Evolutionary conservation across 2,888 invertebrate genomes (phyloP), one percentile per base, ranked within the genome.

Genomic region (Lithophane semibrunnea): DNA sequence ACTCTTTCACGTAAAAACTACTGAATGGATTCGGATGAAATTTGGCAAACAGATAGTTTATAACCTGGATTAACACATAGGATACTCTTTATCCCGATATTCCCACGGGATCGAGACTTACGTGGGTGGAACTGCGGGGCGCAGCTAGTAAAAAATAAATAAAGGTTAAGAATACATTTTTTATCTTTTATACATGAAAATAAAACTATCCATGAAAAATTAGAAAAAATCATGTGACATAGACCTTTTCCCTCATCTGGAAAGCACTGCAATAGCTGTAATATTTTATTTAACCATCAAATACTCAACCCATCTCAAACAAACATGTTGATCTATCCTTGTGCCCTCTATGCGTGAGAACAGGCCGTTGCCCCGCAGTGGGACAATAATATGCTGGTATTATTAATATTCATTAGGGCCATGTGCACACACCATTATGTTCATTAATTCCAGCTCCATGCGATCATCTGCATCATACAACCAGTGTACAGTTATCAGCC

Each of bases 401-500:
- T 13, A 13, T 47, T 47, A 16, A 49, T 49, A 16, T 13, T 49
- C 13, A 16, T 49, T 49, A 16, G 49, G 16, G 49, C 49, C 49
- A 49, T 49, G 24, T n/a, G 49, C 58, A 75, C 66, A 42, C n/a
- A 49, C 49, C 47, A 65, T 60, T 47, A 42, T 65, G 21, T 29
- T 49, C 65, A 52, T 76, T 77, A 0, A 77, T 76, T 76, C 10
- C 77, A 77, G 67, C 77, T 52, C 44, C 58, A 18, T 44, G 54
- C 12, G n/a, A 47, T 24, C 37, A 76, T 44, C 44, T n/a, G 29
- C 73, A 73, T 44, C 42, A 4, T 42, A 29, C 29, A 5, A 10
- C n/a, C 10, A 47, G 77, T 77, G 77, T 54, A 24, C 24, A 29
- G 77, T n/a, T 70, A 77, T 70, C 77, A 77, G 77, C 47, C 63